A percentile compares a stretch with the other conserved stretches of the same genome.
These are phyloP conservation scores for Phylloscopus trochiloides DNA, from an alignment of 2,113 vertebrate species.

Conservation along the genomic window DNA sequence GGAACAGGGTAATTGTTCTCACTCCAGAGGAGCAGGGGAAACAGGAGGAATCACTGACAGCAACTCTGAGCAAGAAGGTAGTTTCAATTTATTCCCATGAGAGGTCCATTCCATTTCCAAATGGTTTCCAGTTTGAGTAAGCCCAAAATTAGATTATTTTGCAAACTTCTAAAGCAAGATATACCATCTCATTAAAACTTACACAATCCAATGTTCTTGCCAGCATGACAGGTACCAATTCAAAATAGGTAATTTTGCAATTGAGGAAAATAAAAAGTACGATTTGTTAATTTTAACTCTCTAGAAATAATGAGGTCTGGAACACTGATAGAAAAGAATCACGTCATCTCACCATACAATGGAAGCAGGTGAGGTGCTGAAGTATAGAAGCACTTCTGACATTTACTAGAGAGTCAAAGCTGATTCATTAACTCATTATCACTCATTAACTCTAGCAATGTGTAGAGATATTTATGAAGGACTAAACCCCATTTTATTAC, in stretches of 20 bases:
- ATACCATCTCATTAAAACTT: background rate
- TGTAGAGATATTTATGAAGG: background rate
- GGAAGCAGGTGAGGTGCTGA: background rate
- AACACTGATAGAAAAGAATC: background rate
- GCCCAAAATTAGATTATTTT: background rate
- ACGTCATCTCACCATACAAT: background rate
- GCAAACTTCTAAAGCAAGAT: background rate
- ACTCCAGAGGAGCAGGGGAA: background rate
- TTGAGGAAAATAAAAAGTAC: background rate
- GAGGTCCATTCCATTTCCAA: background rate
- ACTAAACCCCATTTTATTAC: background rate
- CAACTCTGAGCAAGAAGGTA: background rate
- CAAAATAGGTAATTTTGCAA: background rate
- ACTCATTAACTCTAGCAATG: background rate
- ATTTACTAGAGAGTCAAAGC: background rate
- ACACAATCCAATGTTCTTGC: background rate
- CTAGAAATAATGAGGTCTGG: background rate
- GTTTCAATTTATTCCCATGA: background rate
- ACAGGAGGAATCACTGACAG: background rate
- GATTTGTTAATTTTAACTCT: background rate
- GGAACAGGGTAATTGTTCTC: background rate
- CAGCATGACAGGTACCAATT: background rate
- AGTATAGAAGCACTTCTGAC: background rate
- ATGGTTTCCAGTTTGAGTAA: background rate
- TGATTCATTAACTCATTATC: background rate